These are phyloP conservation scores for Notodonta ziczac DNA, from an alignment of 2,888 invertebrate species.

Conservation along the genomic window DNA sequence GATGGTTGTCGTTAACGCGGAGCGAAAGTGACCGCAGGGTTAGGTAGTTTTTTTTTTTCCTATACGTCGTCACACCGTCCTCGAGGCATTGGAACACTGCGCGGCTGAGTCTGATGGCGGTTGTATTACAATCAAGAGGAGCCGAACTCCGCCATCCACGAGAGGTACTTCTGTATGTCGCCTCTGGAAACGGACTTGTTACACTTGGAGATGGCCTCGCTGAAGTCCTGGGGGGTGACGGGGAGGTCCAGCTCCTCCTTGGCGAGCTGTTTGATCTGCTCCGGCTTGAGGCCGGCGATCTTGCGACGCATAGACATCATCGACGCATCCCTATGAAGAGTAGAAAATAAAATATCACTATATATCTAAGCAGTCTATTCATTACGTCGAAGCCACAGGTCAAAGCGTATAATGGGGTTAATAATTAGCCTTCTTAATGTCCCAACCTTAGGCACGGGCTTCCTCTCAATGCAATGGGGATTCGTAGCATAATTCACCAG, in stretches of 20 bases:
- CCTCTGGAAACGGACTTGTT: conserved; percentile 98
- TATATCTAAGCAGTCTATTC: too few relatives aligned
- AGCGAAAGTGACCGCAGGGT: too few relatives aligned
- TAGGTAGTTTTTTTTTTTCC: too few relatives aligned
- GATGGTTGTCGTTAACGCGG: too few relatives aligned
- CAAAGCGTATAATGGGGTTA: too few relatives aligned
- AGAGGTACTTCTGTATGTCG: conserved; percentile 97
- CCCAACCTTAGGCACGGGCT: too few relatives aligned
- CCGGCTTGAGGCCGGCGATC: conserved; percentile 96
- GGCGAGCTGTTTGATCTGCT: conserved; percentile 96
- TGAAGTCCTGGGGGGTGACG: conserved; percentile 95
- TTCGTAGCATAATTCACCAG: too few relatives aligned
- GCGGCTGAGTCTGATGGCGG: conserved; percentile 16
- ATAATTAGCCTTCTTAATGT: too few relatives aligned
- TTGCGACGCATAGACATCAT: conserved; percentile 99
- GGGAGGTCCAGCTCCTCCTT: conserved; percentile 98
- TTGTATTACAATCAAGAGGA: conserved; percentile 88
- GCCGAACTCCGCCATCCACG: conserved; percentile 99
- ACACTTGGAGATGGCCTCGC: conserved; percentile 96
- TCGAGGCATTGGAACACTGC: conserved; percentile 16
- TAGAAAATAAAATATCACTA: too few relatives aligned
- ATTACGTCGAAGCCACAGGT: too few relatives aligned
- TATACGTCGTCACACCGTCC: not conserved
- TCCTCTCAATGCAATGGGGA: too few relatives aligned
- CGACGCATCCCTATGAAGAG: conserved; percentile 92